Conservation (phyloP, 2,888 invertebrate species). For the Philaethria dido region DNA sequence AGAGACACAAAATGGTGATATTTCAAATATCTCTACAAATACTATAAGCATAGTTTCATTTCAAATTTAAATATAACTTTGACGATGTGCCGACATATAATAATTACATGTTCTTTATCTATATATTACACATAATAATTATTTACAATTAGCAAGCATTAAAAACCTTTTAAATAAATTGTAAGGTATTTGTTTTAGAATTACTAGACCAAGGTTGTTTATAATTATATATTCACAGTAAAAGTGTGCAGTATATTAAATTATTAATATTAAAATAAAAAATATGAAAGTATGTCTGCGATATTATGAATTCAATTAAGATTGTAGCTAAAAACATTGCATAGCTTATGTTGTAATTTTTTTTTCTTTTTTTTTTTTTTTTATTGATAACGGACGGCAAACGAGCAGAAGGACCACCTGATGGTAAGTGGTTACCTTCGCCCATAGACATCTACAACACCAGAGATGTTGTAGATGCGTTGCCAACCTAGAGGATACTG, state of each 20-base stretch:
- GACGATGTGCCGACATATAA: neutral
- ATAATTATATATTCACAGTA: constrained; percentile 11
- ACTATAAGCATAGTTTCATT: too few species aligned
- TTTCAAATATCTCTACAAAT: too few species aligned
- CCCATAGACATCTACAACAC: too few species aligned
- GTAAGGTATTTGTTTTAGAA: neutral
- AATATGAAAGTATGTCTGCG: neutral
- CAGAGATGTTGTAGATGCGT: too few species aligned
- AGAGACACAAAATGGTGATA: too few species aligned
- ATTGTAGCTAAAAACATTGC: neutral
- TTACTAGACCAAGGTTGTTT: neutral
- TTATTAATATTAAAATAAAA: constrained; percentile 1
- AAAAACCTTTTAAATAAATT: constrained; percentile 17
- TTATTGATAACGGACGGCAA: too few species aligned
- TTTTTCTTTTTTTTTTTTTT: too few species aligned
- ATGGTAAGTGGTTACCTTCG: too few species aligned
- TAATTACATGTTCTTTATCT: neutral
- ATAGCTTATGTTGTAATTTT: neutral
- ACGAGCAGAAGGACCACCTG: too few species aligned
- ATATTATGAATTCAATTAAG: neutral
- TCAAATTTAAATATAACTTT: neutral
- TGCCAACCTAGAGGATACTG: too few species aligned
- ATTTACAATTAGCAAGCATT: constrained; percentile 4
- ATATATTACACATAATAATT: neutral
- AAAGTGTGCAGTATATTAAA: neutral